Evolutionary conservation across 2,797 vertebrate genomes (phyloP), one percentile per base, ranked within the genome.

Genomic region (Rhinogobio ventralis): DNA sequence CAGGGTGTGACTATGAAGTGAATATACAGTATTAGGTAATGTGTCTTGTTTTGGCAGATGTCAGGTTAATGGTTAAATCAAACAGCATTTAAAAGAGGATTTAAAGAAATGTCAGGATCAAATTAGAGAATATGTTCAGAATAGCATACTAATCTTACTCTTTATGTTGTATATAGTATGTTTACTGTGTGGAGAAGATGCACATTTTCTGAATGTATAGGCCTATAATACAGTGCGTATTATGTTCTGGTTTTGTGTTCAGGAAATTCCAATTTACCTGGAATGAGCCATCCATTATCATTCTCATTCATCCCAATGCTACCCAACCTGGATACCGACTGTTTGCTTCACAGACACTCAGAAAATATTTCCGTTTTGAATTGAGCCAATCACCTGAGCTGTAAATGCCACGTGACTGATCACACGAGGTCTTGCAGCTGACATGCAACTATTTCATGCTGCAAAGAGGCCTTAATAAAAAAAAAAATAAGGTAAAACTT

Each of bases 21-120:
- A 71, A 71, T 45, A 71, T 71, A 72, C 8, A 8, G 39, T 72
- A 28, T 46, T 72, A 46, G 23, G n/a, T 46, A 72, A 72, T 25
- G 20, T 28, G 39, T 17, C 69, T 28, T 72, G n/a, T 42, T 72
- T 25, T 72, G 42, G 69, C n/a, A 72, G 45, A 30, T 73, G 7
- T 49, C 42, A 49, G 69, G 69, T 9, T 28, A 28, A 72, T 49
- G 69, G 25, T 28, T 49, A 49, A 49, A 72, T 72, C n/a, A 46
- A 42, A 17, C n/a, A 49, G 67, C 10, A 42, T 4, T 69, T 69
- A 33, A 67, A 23, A n/a, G 1, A 49, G 5, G 42, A 14, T 46
- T 25, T 28, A 3, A 69, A 45, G 36, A 14, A 72, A 49, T 19
- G n/a, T 46, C 10, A 68, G 19, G 19, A 55, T 42, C 33, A 28